Percentiles rank a stretch among this genome's conserved stretches.
Evolutionary conservation across 2,113 vertebrate species (phyloP).

Genomic region (Eurypyga helias): DNA sequence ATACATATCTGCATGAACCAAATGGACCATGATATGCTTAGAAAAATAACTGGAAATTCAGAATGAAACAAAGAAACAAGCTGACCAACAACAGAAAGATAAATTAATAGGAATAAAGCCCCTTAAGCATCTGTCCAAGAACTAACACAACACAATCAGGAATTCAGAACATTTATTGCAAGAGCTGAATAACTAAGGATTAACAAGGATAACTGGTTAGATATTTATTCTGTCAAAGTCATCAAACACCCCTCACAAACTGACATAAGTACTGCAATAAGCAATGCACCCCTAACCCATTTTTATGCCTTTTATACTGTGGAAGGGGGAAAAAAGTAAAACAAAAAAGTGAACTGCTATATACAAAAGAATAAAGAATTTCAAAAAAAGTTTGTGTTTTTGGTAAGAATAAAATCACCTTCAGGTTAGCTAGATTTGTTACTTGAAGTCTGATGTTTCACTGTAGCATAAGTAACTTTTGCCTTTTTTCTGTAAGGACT

Average conservation of each 20-base stretch:
- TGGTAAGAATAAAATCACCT: slow-evolving; percentile 86
- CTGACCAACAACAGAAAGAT: neutral
- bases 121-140: slow-evolving; percentile 66
- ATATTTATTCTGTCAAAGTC: slow-evolving; percentile 94
- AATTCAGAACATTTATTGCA: slow-evolving; percentile 99
- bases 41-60: slow-evolving; percentile 23
- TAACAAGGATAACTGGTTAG: slow-evolving; percentile 99
- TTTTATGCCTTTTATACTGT: slow-evolving; percentile 84
- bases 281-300: slow-evolving; percentile 93
- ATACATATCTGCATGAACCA: neutral
- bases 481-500: slow-evolving; percentile 82
- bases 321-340: slow-evolving; percentile 84
- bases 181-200: slow-evolving; percentile 97
- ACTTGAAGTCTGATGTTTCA: slow-evolving; percentile 77
- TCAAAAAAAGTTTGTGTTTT: slow-evolving; percentile 25
- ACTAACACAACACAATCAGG: slow-evolving; percentile 81
- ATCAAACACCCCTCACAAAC: slow-evolving; percentile 95
- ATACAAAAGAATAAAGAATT: slow-evolving; percentile 85
- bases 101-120: slow-evolving; percentile 21
- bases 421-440: slow-evolving; percentile 75
- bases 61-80: slow-evolving; percentile 18
- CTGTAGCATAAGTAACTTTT: slow-evolving; percentile 83
- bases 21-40: neutral
- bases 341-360: slow-evolving; percentile 88
- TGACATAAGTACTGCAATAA: slow-evolving; percentile 95